Base-by-base conservation (phyloP, 1,140 invertebrate species). In the Triops longicaudatus region DNA sequence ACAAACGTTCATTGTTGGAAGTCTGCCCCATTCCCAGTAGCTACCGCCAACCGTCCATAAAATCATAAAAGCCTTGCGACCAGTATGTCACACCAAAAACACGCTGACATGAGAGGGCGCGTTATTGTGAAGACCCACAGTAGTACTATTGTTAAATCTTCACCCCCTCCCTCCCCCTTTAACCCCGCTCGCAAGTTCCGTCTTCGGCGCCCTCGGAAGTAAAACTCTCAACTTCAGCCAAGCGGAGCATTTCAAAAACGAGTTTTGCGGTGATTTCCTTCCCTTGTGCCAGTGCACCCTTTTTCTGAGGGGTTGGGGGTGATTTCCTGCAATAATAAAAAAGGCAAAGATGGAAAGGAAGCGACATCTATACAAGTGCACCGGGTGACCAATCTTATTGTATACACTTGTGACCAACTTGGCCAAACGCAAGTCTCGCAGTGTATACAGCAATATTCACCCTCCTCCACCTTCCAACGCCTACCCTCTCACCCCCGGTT, bases 321-420 rank as follows among this genome's bases (percentile, higher is more conserved):
- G 50, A 17, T 22, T 22, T n/a, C 50, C n/a, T 5, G 14, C 6
- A 63, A 10, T 63, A 22, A n/a, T 6, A 63, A 63, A 63, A 63
- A 17, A 63, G 50, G 31, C 31, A 2, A 37, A 37, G 31, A 37
- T 37, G 31, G 31, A 2, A 37, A 37, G 31, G 31, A 37, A 37
- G 31, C 31, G 31, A 37, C 22, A 63, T 63, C 14, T 22, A 63
- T 9, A 63, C 50, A 63, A 63, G 50, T 63, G 50, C 50, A 14
- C 14, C 50, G 50, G 50, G 50, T 63, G 50, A 63, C 50, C 50
- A n/a, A 63, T 63, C 50, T 63, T n/a, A n/a, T 17, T 63, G 50
- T 63, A 63, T 63, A 63, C 50, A 63, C n/a, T 63, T 63, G 50
- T 63, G 50, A 63, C 50, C 14, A 11, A 12, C 43, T 44, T 44